These are phyloP conservation scores for Protophormia terraenovae DNA, from an alignment of 2,888 invertebrate species.

Conservation along the genomic window DNA sequence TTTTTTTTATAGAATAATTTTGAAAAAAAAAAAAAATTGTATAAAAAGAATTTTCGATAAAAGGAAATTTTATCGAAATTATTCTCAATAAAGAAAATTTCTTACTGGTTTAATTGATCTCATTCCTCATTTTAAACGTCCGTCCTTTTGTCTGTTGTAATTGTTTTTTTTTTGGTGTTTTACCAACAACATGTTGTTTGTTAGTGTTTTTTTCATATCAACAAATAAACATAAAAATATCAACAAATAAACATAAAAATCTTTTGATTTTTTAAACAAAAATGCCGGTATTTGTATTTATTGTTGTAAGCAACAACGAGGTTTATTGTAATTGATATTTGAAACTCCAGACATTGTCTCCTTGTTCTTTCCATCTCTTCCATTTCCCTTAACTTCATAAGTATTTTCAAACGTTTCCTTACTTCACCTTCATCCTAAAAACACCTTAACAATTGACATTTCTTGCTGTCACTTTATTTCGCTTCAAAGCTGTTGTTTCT, in stretches of 20 bases:
- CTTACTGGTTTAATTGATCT: neutral
- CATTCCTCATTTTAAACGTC: neutral
- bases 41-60: too few relatives aligned
- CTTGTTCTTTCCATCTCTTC: too few relatives aligned
- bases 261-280: slow-evolving; percentile 35
- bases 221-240: slow-evolving; percentile 41
- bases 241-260: slow-evolving; percentile 39
- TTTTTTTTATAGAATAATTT: too few relatives aligned
- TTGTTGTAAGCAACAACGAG: slow-evolving; percentile 1
- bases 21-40: too few relatives aligned
- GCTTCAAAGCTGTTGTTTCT: neutral
- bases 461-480: neutral
- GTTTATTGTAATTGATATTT: slow-evolving; percentile 44
- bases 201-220: neutral
- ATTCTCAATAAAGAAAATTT: too few relatives aligned
- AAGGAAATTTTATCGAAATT: too few relatives aligned
- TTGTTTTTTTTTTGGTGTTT: slow-evolving; percentile 38
- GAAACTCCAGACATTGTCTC: slow-evolving; percentile 37
- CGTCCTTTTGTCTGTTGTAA: neutral
- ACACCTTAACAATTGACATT: neutral
- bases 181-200: slow-evolving; percentile 9
- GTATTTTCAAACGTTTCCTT: too few relatives aligned
- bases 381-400: too few relatives aligned
- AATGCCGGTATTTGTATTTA: slow-evolving; percentile 48
- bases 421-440: too few relatives aligned